Evolutionary conservation across 2,113 vertebrate genomes (phyloP), one percentile per base, ranked within the genome.

Genomic region (Tragelaphus imberbis): DNA sequence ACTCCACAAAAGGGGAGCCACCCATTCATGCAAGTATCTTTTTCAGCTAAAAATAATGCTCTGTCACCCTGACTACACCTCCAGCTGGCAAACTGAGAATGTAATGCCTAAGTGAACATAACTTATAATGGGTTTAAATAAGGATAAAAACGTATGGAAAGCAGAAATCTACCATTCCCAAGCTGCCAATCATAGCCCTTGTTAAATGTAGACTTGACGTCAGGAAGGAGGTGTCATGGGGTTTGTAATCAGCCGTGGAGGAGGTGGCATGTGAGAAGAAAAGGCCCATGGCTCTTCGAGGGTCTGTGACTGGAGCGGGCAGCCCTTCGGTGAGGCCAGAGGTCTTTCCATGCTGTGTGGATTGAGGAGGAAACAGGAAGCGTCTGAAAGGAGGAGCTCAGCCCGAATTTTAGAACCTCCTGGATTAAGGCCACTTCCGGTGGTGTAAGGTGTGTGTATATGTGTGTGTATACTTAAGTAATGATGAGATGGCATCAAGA

Each of bases 1-100:
- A 36, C 51, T 7, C 91, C 85, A 90, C 44, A 23, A 92, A 80
- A 63, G 36, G 55, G 59, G 93, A 96, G 55, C 49, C 77, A 61
- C 97, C 95, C 5, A 94, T 97, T 98, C 96, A 90, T 96, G 96
- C 97, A 97, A 95, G 8, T 28, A 81, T 85, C 55, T 93, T 2
- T 84, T 85, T 94, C 93, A 82, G 28, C 93, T 97, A 96, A 98
- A 97, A 95, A 84, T 92, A 98, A 97, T 55, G 44, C 25, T 10
- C 56, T 49, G 5, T n/a, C 97, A n/a, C 44, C 82, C 79, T 95
- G 63, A 28, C 28, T 36, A 13, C 7, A 16, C 36, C 89, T 95
- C 88, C 25, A 21, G 12, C 23, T 88, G 85, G 63, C 94, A 82
- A 90, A 63, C 0, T 33, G 33, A 53, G 33, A 65, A 40, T 90